phyloP scores from a whole-genome alignment of 2,113 vertebrate genomes.

The Calidris pugnax region DNA sequence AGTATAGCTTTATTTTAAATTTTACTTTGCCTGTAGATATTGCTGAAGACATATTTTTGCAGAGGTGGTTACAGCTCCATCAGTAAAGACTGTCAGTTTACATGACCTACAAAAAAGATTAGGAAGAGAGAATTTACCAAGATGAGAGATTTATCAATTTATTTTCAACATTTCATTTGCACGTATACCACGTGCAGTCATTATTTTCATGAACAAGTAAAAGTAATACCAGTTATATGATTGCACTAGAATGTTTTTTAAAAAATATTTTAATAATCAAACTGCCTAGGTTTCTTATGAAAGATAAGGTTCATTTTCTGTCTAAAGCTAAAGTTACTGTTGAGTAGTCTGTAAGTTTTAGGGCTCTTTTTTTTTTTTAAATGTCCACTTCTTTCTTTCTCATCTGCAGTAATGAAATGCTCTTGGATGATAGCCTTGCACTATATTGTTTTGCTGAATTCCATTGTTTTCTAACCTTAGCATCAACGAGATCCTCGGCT shows the following conservation, averaged over 20 bases:
- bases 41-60: background rate
- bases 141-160: background rate
- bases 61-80: background rate
- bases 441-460: conserved; percentile 58
- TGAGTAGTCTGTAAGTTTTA: background rate
- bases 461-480: conserved; percentile 78
- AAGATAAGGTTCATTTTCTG: background rate
- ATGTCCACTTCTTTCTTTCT: conserved; percentile 47
- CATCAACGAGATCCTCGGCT: conserved; percentile 96
- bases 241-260: background rate
- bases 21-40: background rate
- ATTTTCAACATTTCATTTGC: background rate
- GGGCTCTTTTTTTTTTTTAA: background rate
- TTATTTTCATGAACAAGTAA: background rate
- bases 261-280: background rate
- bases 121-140: background rate
- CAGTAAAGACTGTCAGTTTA: background rate
- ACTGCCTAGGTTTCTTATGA: background rate
- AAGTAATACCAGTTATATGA: background rate
- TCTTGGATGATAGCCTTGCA: conserved; percentile 13
- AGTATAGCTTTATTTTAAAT: background rate
- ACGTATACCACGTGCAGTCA: background rate
- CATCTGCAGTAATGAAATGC: conserved; percentile 45
- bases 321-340: background rate
- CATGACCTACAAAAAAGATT: background rate